phyloP scores from a whole-genome alignment of 2,888 invertebrate species.

The Ceriagrion tenellum region DNA sequence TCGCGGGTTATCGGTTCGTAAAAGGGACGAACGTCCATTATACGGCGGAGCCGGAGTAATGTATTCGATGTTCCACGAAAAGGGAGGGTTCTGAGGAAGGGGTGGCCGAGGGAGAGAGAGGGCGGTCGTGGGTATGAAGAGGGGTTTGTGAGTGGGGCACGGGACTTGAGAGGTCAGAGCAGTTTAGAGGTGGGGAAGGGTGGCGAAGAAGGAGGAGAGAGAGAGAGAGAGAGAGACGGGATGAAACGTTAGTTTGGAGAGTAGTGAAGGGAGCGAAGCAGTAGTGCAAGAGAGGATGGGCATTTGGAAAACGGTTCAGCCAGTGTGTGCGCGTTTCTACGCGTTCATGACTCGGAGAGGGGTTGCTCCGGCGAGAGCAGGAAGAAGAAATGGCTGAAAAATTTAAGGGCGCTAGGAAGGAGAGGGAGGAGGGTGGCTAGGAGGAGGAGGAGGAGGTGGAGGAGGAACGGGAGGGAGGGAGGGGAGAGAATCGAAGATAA shows the following conservation, averaged over 20 bases:
- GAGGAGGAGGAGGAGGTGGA: not conserved
- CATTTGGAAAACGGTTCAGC: not conserved
- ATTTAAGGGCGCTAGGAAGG: not conserved
- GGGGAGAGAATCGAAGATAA: conserved; percentile 43
- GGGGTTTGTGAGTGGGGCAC: not conserved
- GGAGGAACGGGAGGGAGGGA: not conserved
- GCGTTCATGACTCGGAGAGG: not conserved
- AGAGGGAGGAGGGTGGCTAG: not conserved
- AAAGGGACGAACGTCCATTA: conserved; percentile 67
- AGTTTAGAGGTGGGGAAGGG: not conserved
- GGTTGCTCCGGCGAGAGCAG: not conserved
- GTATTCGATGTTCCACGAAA: conserved; percentile 68
- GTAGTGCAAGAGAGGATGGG: not conserved
- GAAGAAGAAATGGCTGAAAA: not conserved
- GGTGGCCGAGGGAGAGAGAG: not conserved
- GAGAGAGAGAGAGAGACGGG: not conserved
- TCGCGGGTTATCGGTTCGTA: conserved; percentile 67
- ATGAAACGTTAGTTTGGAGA: not conserved
- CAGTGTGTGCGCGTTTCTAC: conserved; percentile 1
- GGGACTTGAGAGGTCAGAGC: not conserved
- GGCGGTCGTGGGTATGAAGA: not conserved
- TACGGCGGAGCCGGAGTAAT: conserved; percentile 61
- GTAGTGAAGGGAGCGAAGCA: not conserved
- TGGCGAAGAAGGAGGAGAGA: not conserved
- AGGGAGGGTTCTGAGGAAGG: conserved; percentile 45